Evolutionary conservation across 2,113 vertebrate species (phyloP).

Genomic region (Lampris megalopsis): DNA sequence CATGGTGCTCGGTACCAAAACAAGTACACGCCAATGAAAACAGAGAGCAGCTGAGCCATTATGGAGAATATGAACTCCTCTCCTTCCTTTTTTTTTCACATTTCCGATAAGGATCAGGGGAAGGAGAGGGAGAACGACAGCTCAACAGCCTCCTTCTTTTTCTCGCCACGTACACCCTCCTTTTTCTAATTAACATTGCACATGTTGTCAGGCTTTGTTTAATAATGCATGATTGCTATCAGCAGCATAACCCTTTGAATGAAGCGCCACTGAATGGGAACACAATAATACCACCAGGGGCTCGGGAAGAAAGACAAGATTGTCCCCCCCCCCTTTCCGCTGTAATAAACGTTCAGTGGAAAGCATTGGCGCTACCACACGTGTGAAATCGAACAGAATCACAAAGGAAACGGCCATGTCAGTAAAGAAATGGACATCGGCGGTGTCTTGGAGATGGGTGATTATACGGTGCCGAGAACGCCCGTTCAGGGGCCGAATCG

Average conservation of each 20-base stretch:
- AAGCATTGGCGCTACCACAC: slow-evolving; percentile 44
- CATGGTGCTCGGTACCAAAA: slow-evolving; percentile 45
- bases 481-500: background rate
- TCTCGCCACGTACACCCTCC: slow-evolving; percentile 48
- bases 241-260: slow-evolving; percentile 78
- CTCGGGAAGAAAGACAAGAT: slow-evolving; percentile 69
- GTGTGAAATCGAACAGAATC: slow-evolving; percentile 31
- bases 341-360: slow-evolving; percentile 68
- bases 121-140: slow-evolving; percentile 61
- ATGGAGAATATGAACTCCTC: slow-evolving; percentile 71
- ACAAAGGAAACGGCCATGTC: slow-evolving; percentile 12
- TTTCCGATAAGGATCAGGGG: slow-evolving; percentile 75
- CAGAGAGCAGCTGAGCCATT: slow-evolving; percentile 46
- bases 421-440: slow-evolving; percentile 20
- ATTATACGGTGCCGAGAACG: background rate
- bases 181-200: slow-evolving; percentile 81
- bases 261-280: slow-evolving; percentile 74
- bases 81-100: slow-evolving; percentile 59
- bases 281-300: slow-evolving; percentile 76
- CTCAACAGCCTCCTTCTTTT: slow-evolving; percentile 65
- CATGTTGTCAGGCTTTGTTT: slow-evolving; percentile 82
- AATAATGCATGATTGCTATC: slow-evolving; percentile 83
- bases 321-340: slow-evolving; percentile 38
- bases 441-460: background rate
- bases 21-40: slow-evolving; percentile 54